Evolutionary conservation across 2,797 vertebrate genomes (phyloP).

Genomic region (Nasua narica): DNA sequence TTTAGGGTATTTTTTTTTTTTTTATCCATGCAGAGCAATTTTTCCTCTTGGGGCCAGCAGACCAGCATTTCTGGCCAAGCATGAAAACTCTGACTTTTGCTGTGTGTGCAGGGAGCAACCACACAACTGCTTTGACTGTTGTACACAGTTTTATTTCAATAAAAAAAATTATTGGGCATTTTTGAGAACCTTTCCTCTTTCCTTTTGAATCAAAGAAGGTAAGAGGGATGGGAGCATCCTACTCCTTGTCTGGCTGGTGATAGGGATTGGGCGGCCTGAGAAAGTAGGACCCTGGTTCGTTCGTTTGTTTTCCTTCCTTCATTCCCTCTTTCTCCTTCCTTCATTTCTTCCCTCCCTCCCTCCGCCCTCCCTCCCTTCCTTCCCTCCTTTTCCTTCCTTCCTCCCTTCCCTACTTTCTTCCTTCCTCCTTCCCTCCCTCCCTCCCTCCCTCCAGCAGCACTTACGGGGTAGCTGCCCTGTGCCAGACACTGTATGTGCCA

Average conservation of each 20-base stretch:
- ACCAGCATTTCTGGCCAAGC: not conserved
- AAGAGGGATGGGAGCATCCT: not conserved
- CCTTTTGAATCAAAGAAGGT: not conserved
- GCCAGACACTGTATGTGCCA: accelerated
- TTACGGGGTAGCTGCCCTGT: accelerated
- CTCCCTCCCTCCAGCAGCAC: no score
- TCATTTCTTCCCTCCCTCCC: accelerated
- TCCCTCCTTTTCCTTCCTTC: accelerated
- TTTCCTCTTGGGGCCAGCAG: accelerated
- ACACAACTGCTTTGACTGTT: not conserved
- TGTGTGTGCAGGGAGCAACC: accelerated
- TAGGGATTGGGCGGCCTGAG: not conserved
- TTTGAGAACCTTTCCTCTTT: not conserved
- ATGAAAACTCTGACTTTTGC: not conserved
- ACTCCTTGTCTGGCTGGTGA: no score
- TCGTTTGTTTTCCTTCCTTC: no score
- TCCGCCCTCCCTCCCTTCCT: no score
- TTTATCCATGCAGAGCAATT: accelerated
- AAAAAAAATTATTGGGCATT: not conserved
- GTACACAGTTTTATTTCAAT: not conserved
- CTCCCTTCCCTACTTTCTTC: accelerated
- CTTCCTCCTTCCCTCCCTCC: accelerated
- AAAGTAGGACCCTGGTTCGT: accelerated
- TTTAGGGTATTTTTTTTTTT: no score
- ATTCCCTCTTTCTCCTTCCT: accelerated